Conservation (phyloP, 2,888 invertebrate genomes). For the Diaprepes abbreviatus region DNA sequence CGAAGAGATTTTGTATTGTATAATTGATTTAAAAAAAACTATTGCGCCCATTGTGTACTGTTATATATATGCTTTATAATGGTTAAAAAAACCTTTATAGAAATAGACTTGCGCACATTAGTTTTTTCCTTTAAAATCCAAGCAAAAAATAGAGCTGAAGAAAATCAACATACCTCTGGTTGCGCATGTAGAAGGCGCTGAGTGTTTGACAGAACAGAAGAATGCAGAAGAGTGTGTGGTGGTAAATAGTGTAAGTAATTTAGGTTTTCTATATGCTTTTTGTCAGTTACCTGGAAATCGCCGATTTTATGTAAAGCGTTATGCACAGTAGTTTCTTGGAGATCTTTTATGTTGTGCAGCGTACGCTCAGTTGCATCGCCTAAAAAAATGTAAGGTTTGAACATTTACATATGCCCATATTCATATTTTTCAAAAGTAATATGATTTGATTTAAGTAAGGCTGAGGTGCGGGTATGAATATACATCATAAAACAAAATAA, state of each 20-base stretch:
- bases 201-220: conserved; percentile 48
- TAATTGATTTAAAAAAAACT: too few species aligned
- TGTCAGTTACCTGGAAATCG: conserved; percentile 72
- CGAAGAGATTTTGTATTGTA: too few species aligned
- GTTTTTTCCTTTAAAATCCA: conserved; percentile 5
- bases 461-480: too few species aligned
- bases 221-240: conserved; percentile 51
- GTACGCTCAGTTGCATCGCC: conserved; percentile 64
- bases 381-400: too few species aligned
- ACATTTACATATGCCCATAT: too few species aligned
- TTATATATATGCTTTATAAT: too few species aligned
- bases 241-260: conserved; percentile 49
- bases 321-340: conserved; percentile 70
- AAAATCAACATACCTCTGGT: conserved; percentile 46
- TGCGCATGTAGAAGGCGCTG: conserved; percentile 40
- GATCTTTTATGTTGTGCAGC: conserved; percentile 69
- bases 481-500: too few species aligned
- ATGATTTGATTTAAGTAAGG: too few species aligned
- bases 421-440: too few species aligned
- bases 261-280: conserved; percentile 35
- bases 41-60: too few species aligned
- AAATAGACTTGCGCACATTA: too few species aligned
- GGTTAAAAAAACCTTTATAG: too few species aligned
- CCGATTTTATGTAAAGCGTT: conserved; percentile 76
- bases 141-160: conserved; percentile 11